phyloP scores from a whole-genome alignment of 2,888 invertebrate species.

The Perithous albicinctus region DNA sequence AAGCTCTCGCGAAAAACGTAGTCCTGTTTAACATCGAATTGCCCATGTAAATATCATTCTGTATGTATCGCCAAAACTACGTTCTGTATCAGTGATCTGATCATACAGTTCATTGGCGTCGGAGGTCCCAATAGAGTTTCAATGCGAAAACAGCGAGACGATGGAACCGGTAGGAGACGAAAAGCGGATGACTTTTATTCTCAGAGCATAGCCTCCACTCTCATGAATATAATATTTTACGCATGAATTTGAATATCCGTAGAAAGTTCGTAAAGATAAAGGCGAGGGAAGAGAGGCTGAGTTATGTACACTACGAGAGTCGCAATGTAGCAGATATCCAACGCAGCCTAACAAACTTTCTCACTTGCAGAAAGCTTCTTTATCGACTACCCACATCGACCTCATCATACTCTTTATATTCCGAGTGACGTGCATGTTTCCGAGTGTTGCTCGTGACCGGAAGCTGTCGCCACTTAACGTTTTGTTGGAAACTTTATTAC shows the following conservation, averaged over 20 bases:
- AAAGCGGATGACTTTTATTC: conserved; percentile 42
- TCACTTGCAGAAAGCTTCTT: conserved; percentile 50
- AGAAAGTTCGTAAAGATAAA: conserved; percentile 43
- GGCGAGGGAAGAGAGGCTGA: background rate
- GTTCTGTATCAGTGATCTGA: conserved; percentile 16
- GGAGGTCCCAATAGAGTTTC: conserved; percentile 21
- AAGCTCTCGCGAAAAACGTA: background rate
- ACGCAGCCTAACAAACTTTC: conserved; percentile 37
- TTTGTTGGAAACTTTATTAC: background rate
- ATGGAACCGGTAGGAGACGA: background rate
- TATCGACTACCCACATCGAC: conserved; percentile 39
- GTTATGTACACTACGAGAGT: background rate
- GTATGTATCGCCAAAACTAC: conserved; percentile 13
- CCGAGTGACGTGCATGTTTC: background rate
- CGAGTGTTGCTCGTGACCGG: background rate
- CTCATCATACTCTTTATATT: conserved; percentile 30
- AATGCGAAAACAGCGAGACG: conserved; percentile 4
- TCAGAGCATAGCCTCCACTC: conserved; percentile 22
- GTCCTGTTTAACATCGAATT: background rate
- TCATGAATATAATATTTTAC: conserved; percentile 55
- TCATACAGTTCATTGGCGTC: conserved; percentile 20
- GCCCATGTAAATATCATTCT: background rate
- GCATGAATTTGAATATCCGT: conserved; percentile 53
- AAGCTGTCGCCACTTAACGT: conserved; percentile 25
- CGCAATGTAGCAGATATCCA: background rate